Conservation (phyloP, 2,888 invertebrate species). For the Calameuta pallipes region DNA sequence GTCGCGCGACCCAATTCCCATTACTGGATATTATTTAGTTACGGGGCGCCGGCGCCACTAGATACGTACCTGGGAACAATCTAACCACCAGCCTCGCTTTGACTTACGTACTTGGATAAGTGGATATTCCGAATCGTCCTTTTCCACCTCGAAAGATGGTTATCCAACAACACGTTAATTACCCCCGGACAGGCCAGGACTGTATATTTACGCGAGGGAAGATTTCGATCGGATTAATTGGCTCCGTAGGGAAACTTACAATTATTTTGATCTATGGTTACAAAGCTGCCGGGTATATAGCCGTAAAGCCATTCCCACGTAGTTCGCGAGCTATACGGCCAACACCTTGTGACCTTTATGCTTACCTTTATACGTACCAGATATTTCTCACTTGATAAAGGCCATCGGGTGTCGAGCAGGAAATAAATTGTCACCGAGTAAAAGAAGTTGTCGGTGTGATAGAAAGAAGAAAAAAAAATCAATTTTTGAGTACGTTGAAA, state of each 20-base stretch:
- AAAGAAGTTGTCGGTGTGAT: not conserved
- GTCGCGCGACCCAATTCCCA: not conserved
- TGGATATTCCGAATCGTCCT: not conserved
- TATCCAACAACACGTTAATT: constrained; percentile 38
- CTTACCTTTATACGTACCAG: not conserved
- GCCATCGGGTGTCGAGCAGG: not conserved
- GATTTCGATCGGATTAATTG: constrained; percentile 47
- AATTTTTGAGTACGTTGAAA: too few relatives aligned
- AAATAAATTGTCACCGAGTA: not conserved
- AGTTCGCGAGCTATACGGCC: not conserved
- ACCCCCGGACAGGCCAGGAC: constrained; percentile 41
- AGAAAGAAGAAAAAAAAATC: not conserved
- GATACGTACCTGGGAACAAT: not conserved
- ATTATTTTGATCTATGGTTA: not conserved
- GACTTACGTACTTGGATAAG: not conserved
- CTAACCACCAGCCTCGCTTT: not conserved
- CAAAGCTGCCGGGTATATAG: not conserved
- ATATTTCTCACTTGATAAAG: not conserved
- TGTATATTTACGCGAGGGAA: constrained; percentile 33
- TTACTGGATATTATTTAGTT: not conserved
- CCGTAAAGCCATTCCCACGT: not conserved
- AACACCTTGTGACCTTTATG: not conserved
- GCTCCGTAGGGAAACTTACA: constrained; percentile 18
- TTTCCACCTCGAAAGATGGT: not conserved
- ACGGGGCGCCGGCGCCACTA: not conserved